Evolutionary conservation across 2,113 vertebrate genomes (phyloP).

Genomic region (Xiphorhynchus elegans): DNA sequence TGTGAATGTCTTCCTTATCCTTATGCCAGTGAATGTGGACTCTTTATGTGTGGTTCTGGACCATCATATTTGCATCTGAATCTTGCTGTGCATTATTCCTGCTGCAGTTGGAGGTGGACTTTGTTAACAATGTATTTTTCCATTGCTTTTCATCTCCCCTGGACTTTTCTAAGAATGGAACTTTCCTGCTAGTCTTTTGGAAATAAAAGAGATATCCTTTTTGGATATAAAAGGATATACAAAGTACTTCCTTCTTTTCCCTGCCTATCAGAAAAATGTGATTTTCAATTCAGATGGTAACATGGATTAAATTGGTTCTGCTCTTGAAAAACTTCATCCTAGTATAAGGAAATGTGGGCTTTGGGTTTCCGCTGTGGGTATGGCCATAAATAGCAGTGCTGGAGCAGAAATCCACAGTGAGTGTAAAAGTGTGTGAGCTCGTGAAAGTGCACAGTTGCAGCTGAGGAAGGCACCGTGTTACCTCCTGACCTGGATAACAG

Average conservation of each 20-base stretch:
- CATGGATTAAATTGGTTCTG: neutral
- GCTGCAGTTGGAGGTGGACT: neutral
- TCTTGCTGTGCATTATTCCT: neutral
- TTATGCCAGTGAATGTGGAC: neutral
- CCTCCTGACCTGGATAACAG: neutral
- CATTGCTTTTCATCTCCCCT: neutral
- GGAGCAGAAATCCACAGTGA: fast-evolving
- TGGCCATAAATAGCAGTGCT: neutral
- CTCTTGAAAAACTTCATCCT: neutral
- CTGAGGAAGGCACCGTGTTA: neutral
- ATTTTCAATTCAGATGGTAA: neutral
- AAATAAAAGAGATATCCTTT: neutral
- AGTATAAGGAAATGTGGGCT: neutral
- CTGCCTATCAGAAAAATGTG: neutral
- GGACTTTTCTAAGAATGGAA: neutral
- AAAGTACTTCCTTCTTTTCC: neutral
- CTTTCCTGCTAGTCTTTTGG: neutral
- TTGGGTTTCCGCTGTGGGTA: neutral
- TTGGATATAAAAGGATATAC: neutral
- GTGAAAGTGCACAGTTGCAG: neutral
- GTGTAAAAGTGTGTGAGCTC: neutral
- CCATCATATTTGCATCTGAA: neutral
- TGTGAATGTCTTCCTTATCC: neutral
- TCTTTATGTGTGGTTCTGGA: neutral
- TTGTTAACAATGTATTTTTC: neutral